phyloP scores from a whole-genome alignment of 1,140 invertebrate genomes.

The Andrena cerasifolii region DNA sequence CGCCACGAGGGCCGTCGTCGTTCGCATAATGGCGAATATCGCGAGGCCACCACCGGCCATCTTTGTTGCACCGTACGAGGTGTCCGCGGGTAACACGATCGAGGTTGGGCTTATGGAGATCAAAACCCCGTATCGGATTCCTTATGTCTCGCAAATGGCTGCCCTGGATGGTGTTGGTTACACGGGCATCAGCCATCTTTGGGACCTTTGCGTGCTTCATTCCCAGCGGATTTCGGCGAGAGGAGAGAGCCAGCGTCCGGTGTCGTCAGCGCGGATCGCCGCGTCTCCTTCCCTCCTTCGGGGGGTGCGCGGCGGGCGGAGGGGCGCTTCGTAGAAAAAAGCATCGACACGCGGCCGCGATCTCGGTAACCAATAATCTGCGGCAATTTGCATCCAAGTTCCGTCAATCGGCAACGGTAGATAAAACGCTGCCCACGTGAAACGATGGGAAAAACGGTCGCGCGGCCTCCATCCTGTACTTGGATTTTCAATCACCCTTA shows the following conservation, averaged over 20 bases:
- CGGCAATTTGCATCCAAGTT: slow-evolving; percentile 39
- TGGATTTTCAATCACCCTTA: slow-evolving; percentile 50
- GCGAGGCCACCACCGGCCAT: slow-evolving; percentile 70
- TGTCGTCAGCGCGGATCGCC: not conserved
- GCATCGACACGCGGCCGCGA: not conserved
- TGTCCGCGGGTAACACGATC: slow-evolving; percentile 78
- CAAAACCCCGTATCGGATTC: slow-evolving; percentile 79
- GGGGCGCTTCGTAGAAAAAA: not conserved
- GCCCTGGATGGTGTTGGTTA: slow-evolving; percentile 78
- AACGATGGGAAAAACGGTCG: slow-evolving; percentile 45
- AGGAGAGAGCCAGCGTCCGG: not conserved
- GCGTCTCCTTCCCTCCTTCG: too few relatives aligned
- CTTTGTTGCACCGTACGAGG: slow-evolving; percentile 67
- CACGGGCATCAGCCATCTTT: slow-evolving; percentile 77
- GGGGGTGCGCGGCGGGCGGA: too few relatives aligned
- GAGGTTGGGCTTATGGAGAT: slow-evolving; percentile 80
- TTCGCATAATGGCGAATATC: slow-evolving; percentile 61
- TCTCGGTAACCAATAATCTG: slow-evolving; percentile 26
- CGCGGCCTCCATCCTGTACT: slow-evolving; percentile 22
- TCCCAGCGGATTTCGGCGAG: slow-evolving; percentile 39
- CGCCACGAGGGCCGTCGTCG: slow-evolving; percentile 39
- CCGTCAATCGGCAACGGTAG: slow-evolving; percentile 44
- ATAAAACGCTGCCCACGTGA: slow-evolving; percentile 31
- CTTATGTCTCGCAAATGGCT: slow-evolving; percentile 78
- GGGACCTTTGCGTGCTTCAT: slow-evolving; percentile 73